A percentile compares a stretch with the other conserved stretches of the same genome.
Evolutionary conservation across 2,797 vertebrate genomes (phyloP).

Genomic region (Echiichthys vipera): DNA sequence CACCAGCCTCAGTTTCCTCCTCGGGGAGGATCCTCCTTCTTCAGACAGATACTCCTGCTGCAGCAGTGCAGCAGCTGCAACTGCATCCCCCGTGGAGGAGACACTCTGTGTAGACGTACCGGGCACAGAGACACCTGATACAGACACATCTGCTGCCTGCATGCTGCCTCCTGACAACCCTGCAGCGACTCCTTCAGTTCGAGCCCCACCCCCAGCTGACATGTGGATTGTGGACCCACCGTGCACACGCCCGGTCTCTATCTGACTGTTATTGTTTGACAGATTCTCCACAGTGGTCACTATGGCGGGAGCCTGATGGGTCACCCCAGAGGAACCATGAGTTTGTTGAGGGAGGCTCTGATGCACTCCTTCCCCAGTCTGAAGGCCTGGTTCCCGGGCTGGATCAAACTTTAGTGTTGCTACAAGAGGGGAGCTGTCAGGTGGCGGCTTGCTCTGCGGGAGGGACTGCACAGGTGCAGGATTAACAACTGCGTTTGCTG

Average conservation of each 20-base stretch:
- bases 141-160: slow-evolving; percentile 18
- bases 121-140: slow-evolving; percentile 9
- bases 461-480: background rate
- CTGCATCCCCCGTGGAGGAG: slow-evolving; percentile 11
- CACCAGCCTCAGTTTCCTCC: slow-evolving; percentile 81
- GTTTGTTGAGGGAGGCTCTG: background rate
- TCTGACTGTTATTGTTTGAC: slow-evolving; percentile 47
- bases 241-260: background rate
- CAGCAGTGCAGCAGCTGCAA: slow-evolving; percentile 46
- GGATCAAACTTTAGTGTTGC: slow-evolving; percentile 14
- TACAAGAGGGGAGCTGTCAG: slow-evolving; percentile 19
- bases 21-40: slow-evolving; percentile 73
- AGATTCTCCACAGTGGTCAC: slow-evolving; percentile 51
- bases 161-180: slow-evolving; percentile 12
- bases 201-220: slow-evolving; percentile 4
- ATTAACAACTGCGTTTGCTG: slow-evolving; percentile 20
- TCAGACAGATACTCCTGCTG: slow-evolving; percentile 75
- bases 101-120: slow-evolving; percentile 22
- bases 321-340: slow-evolving; percentile 1
- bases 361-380: background rate
- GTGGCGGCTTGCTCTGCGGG: slow-evolving; percentile 27
- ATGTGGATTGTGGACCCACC: background rate
- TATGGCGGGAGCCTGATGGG: slow-evolving; percentile 3
- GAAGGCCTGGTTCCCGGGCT: slow-evolving; percentile 26
- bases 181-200: slow-evolving; percentile 11